These are phyloP conservation scores for Caenorhabditis imperialis DNA, from an alignment of 2,888 invertebrate species.

Conservation along the genomic window DNA sequence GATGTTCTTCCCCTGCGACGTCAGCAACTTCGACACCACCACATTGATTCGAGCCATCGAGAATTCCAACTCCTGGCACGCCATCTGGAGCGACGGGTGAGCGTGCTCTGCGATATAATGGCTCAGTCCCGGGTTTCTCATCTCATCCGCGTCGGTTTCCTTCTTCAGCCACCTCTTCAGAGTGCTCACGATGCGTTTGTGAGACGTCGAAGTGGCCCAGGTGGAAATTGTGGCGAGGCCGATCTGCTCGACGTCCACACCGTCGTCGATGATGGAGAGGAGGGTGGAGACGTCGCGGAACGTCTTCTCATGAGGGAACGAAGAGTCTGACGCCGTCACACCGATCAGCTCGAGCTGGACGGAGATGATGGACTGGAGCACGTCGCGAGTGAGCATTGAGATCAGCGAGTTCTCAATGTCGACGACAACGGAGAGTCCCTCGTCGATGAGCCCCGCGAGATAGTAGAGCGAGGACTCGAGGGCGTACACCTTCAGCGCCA, in stretches of 20 bases:
- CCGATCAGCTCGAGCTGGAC: conserved; percentile 67
- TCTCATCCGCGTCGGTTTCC: conserved; percentile 54
- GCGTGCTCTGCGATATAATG: conserved; percentile 78
- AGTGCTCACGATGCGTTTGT: conserved; percentile 57
- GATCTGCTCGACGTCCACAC: conserved; percentile 61
- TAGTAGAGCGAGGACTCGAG: conserved; percentile 76
- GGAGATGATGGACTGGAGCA: conserved; percentile 48
- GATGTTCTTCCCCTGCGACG: conserved; percentile 70
- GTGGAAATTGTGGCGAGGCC: conserved; percentile 65
- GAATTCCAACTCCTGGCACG: conserved; percentile 70
- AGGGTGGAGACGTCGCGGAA: conserved; percentile 72
- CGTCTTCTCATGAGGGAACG: conserved; percentile 66
- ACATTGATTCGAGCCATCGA: conserved; percentile 71
- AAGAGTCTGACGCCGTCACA: conserved; percentile 59
- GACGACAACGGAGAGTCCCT: conserved; percentile 68
- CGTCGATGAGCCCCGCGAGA: conserved; percentile 74
- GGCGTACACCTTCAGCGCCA: conserved; percentile 66
- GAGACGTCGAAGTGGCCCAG: conserved; percentile 58
- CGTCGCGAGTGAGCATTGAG: conserved; percentile 56
- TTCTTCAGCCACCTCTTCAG: conserved; percentile 59
- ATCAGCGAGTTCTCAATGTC: conserved; percentile 75
- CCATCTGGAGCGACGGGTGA: conserved; percentile 77
- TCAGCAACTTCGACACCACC: conserved; percentile 69
- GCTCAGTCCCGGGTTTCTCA: conserved; percentile 69
- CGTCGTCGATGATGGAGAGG: conserved; percentile 65